Evolutionary conservation across 23 tunicate genomes (phyloP).

Genomic region (Ascidia mentula): DNA sequence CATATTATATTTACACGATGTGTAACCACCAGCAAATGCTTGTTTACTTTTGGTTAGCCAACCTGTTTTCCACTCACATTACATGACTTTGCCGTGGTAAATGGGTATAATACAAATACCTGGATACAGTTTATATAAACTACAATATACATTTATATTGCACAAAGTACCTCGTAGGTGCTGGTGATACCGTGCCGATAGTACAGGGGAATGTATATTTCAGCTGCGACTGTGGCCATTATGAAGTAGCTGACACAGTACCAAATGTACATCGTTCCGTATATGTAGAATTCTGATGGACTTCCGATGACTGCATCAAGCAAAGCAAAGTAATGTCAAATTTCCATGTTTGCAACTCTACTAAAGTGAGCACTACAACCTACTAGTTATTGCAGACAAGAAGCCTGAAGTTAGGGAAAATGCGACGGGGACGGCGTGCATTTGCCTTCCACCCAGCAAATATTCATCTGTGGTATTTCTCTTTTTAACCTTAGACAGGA

Average conservation of each 20-base stretch:
- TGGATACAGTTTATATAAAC: no score
- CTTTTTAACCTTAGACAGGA: background rate
- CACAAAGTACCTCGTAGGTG: slow-evolving; percentile 88
- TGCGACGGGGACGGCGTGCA: slow-evolving; percentile 83
- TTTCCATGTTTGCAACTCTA: no score
- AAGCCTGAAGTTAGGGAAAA: slow-evolving; percentile 89
- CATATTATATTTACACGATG: no score
- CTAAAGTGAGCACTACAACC: no score
- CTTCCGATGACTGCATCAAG: slow-evolving; percentile 69
- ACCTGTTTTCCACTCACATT: no score
- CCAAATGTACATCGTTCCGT: slow-evolving; percentile 88
- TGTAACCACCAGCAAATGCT: no score
- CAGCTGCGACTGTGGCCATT: slow-evolving; percentile 53
- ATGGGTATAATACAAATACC: no score
- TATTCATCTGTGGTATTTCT: slow-evolving; percentile 52
- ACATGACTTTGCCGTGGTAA: no score
- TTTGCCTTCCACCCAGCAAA: slow-evolving; percentile 60
- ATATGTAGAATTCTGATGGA: slow-evolving; percentile 89
- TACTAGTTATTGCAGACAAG: slow-evolving; percentile 88
- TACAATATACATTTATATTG: no score
- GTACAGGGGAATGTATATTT: slow-evolving; percentile 76
- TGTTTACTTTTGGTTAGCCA: no score
- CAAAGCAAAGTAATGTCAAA: no score
- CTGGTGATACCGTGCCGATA: slow-evolving; percentile 72
- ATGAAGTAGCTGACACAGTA: slow-evolving; percentile 34